Conservation (phyloP, 2,797 vertebrate genomes). For the Tenualosa thibaudeaui region DNA sequence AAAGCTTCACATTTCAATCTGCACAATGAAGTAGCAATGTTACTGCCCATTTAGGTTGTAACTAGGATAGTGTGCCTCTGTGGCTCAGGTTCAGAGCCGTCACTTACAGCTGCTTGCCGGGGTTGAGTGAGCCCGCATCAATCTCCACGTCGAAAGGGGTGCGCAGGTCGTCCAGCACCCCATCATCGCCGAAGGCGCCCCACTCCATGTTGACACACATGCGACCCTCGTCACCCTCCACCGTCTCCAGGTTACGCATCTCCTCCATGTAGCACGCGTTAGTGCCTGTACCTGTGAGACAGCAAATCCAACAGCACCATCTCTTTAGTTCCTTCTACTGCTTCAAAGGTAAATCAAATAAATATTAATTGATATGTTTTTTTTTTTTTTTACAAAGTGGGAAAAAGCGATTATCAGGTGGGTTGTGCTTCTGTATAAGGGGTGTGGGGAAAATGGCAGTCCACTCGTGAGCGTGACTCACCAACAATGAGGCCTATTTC, state of each 20-base stretch:
- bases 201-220: constrained; percentile 99
- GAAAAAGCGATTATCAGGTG: neutral
- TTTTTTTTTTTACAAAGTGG: neutral
- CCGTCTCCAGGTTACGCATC: constrained; percentile 88
- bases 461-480: constrained; percentile 62
- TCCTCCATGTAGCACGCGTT: constrained; percentile 99
- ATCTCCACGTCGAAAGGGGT: constrained; percentile 90
- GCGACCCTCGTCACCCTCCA: constrained; percentile 91
- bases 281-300: constrained; percentile 84
- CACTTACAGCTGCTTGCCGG: constrained; percentile 93
- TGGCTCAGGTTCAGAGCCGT: neutral
- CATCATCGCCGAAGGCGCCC: constrained; percentile 94
- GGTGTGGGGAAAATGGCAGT: neutral
- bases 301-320: neutral
- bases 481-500: constrained; percentile 95
- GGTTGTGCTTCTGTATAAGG: neutral
- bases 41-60: neutral
- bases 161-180: constrained; percentile 82
- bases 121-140: constrained; percentile 92
- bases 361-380: neutral
- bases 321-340: too few relatives aligned
- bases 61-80: neutral
- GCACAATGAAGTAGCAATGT: neutral
- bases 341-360: neutral
- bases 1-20: neutral